Evolutionary conservation across 2,888 invertebrate genomes (phyloP).

Genomic region (Thecophora atra): DNA sequence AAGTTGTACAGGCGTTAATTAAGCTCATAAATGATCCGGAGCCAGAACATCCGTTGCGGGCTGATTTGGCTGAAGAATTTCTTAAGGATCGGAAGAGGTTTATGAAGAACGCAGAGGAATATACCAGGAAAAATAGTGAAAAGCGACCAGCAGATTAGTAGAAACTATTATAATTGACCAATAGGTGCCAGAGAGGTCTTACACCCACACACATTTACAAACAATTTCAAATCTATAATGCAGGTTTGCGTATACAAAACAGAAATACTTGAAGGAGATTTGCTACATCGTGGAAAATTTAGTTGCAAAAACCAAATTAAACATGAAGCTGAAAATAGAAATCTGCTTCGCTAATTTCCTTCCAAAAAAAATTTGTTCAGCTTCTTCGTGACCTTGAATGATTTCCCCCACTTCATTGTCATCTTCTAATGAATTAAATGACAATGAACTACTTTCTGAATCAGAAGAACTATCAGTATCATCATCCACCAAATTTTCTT

Average conservation of each 20-base stretch:
- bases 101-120: conserved; percentile 97
- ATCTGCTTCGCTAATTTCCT: conserved; percentile 14
- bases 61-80: conserved; percentile 97
- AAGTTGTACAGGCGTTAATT: conserved; percentile 96
- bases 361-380: conserved; percentile 11
- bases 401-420: too few relatives aligned
- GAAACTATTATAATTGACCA: background rate
- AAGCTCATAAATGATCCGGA: conserved; percentile 98
- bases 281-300: conserved; percentile 6
- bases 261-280: conserved; percentile 25
- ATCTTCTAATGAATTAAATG: too few relatives aligned
- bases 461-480: too few relatives aligned
- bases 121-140: conserved; percentile 97
- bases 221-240: too few relatives aligned
- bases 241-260: background rate
- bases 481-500: too few relatives aligned
- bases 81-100: conserved; percentile 97
- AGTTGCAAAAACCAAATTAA: background rate
- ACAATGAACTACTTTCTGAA: too few relatives aligned
- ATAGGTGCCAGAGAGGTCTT: background rate
- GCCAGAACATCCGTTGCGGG: conserved; percentile 96
- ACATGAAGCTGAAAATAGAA: background rate
- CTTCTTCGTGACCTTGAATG: too few relatives aligned
- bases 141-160: conserved; percentile 84
- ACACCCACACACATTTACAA: conserved; percentile 18